Base-by-base conservation (phyloP, 2,113 vertebrate species). In the Aegithalos caudatus region DNA sequence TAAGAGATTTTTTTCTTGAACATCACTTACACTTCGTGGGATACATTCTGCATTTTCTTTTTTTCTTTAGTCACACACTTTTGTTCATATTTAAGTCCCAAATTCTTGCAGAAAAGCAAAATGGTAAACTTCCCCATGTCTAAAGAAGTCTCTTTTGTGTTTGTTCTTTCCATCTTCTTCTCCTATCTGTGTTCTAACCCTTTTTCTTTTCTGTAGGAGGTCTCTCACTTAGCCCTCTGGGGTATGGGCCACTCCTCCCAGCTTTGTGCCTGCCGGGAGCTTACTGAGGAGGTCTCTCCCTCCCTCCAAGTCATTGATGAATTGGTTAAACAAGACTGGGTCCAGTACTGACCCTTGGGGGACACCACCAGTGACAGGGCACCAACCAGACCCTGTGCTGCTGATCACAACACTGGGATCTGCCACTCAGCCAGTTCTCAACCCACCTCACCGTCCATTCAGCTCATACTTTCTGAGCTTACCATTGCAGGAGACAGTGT, bases 371-470 rank as follows among this genome's bases (percentile, higher is more conserved):
- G 14, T n/a, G 81, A 19, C 15, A 84, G 58, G n/a, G 9, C 50
- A 38, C 18, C 14, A 64, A 10, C n/a, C 15, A 28, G 7, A 22
- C 7, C 17, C 61, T 58, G 16, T 31, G 13, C 27, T 23, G 21
- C 20, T 66, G 51, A 40, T 17, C 35, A 57, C 4, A 6, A 6
- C 8, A 1, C 53, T 33, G 27, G 3, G 7, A 23, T 78, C 22
- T 60, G 23, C 33, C 2, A 0, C 3, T 77, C 38, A 37, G 7
- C 1, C 62, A 51, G 5, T 15, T 77, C 37, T 44, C 12, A 37
- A 12, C 1, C 9, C 37, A 37, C 4, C 45, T 60, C 27, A 51
- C 18, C 1, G 0, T 28, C 24, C 31, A 25, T 14, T 11, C 45
- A 51, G 45, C 3, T 44, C 33, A 28, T 15, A 16, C 23, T 38